Evolutionary conservation across 2,888 invertebrate species (phyloP), one percentile per base, ranked within the genome.

Genomic region (Rosalia funebris): DNA sequence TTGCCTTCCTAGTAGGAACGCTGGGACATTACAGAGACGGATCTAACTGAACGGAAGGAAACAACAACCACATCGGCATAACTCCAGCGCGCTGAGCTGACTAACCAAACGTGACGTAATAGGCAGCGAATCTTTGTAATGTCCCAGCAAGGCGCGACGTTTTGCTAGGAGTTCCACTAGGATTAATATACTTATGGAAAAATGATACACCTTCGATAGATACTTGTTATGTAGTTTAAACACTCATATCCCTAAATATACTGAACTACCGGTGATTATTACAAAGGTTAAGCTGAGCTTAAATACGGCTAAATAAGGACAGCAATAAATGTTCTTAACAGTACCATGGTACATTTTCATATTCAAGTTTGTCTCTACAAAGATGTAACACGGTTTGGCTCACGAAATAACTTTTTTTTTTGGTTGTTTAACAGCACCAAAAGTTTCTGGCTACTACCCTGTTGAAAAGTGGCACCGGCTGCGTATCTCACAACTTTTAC

Each of bases 401-500:
- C 60, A 59, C 58, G 50, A 62, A 57, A 57, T 57, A n/a, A n/a
- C n/a, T n/a, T n/a, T n/a, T n/a, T n/a, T 45, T 41, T 36, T 56
- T 53, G 32, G 20, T 53, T 55, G 57, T 60, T 57, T 47, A 57
- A 60, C 58, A 58, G 58, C 58, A 63, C 61, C 57, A 56, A 63
- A 59, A 59, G 60, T 69, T 66, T 72, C 68, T 73, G 72, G 73
- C 72, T 75, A 75, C 75, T 75, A 76, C 76, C 75, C 75, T 76
- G 76, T 76, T 70, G 63, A 52, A 68, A 63, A 62, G 58, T 70
- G 62, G 69, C 70, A 71, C 71, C 62, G 68, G 70, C 68, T 63
- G 65, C 62, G 25, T 46, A 25, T 52, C 39, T 39, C 9, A 45
- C 54, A 46, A 41, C 54, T 39, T 25, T 53, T 52, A 52, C 39